A percentile compares a stretch with the other conserved stretches of the same genome.
Evolutionary conservation across 2,113 vertebrate genomes (phyloP).

Genomic region (Ictalurus punctatus): DNA sequence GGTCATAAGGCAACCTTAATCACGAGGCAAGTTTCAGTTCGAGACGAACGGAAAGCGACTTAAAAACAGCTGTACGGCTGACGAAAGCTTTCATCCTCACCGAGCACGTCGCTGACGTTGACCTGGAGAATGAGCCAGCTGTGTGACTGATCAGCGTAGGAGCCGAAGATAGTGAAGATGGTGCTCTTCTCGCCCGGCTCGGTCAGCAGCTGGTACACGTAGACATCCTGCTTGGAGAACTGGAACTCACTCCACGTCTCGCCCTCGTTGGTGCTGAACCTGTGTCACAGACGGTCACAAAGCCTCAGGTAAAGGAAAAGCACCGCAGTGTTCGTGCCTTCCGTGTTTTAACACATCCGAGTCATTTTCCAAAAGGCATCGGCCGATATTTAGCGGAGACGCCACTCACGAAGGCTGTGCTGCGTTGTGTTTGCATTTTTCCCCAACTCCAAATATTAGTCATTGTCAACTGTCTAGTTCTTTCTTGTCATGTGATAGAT

Average conservation of each 20-base stretch:
- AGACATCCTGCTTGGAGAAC: conserved; percentile 85
- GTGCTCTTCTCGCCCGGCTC: conserved; percentile 97
- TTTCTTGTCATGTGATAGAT: too few relatives aligned
- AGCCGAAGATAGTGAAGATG: conserved; percentile 96
- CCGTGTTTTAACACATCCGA: not conserved
- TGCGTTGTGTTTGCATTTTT: not conserved
- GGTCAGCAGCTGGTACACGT: conserved; percentile 91
- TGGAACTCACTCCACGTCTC: conserved; percentile 90
- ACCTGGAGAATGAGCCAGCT: conserved; percentile 98
- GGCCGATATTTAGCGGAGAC: not conserved
- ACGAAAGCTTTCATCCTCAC: conserved; percentile 66
- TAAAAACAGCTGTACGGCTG: not conserved
- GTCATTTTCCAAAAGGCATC: not conserved
- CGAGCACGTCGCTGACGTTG: conserved; percentile 87
- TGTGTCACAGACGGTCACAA: conserved; percentile 44
- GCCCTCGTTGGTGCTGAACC: conserved; percentile 96
- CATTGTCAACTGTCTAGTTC: too few relatives aligned
- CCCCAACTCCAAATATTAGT: too few relatives aligned
- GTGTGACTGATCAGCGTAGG: conserved; percentile 89
- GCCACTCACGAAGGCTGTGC: not conserved
- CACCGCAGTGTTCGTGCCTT: not conserved
- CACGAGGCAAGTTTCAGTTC: not conserved
- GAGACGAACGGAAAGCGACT: not conserved
- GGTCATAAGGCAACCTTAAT: not conserved
- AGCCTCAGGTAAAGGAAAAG: not conserved